Base-by-base conservation (phyloP, 1,140 invertebrate species). In the Chymomyza costata region DNA sequence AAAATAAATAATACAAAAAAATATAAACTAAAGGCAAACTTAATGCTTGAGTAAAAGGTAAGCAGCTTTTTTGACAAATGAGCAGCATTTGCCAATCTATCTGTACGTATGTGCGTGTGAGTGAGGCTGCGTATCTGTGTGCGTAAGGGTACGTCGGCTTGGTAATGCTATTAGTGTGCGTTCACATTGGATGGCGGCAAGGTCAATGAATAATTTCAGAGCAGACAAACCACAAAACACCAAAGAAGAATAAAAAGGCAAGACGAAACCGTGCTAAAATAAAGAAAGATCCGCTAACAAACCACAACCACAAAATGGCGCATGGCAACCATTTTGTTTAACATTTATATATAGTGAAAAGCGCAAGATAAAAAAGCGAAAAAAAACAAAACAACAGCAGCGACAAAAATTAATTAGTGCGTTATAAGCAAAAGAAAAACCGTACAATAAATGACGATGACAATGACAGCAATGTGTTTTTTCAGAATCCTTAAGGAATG, bases 51-150 rank as follows among this genome's bases (percentile, higher is more conserved):
- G 43, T 25, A 39, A 51, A 63, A 69, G 52, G 60, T 58, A 68
- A 69, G 66, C 66, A 69, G 66, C 66, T 69, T n/a, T n/a, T 69
- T 69, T 49, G 28, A 48, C 66, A 64, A 67, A 57, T 64, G 57
- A 69, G 48, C 30, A 11, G 50, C 46, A 34, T 34, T 34, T 34
- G 6, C 32, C 3, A 14, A 25, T 25, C 3, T 25, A 25, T 25
- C 21, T 3, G 3, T 25, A 5, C 21, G 8, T 25, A 3, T 25
- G 21, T 25, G 8, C 21, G 3, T 8, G 8, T 25, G 3, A 25
- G 21, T 8, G 3, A 8, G 21, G 21, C 21, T 8, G 3, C 21
- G 21, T 25, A 8, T 5, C 3, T 25, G 3, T 25, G 21, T 25
- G 21, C 21, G 21, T 25, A 3, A n/a, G 21, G 8, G 21, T 8